phyloP scores from a whole-genome alignment of 2,797 vertebrate species.

The Cyprinella venusta region DNA sequence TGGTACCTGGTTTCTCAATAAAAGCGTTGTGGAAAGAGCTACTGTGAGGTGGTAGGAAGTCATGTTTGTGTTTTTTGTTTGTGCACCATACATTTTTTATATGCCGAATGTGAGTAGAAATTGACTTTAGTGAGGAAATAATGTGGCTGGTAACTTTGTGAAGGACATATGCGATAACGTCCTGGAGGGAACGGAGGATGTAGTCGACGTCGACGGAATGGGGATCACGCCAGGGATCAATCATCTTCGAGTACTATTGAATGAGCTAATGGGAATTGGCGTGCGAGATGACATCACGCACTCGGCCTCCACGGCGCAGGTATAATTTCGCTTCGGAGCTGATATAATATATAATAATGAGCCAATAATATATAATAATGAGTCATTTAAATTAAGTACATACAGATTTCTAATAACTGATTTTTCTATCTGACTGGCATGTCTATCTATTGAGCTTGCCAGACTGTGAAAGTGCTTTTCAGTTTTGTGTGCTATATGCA shows the following conservation, averaged over 20 bases:
- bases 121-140: background rate
- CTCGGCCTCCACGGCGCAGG: no score
- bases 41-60: background rate
- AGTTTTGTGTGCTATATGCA: background rate
- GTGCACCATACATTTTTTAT: background rate
- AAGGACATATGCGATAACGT: background rate
- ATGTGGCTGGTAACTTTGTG: background rate
- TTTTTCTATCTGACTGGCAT: background rate
- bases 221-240: no score
- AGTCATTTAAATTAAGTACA: background rate
- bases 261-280: no score
- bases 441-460: background rate
- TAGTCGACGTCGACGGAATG: no score
- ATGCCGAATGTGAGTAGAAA: background rate
- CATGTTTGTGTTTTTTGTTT: no score
- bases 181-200: no score
- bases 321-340: no score
- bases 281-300: no score
- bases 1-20: conserved; percentile 2
- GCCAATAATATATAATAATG: no score
- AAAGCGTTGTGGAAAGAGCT: background rate
- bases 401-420: background rate
- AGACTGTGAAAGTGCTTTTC: background rate
- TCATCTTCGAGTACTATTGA: no score
- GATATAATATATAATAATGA: no score